A percentile compares a stretch with the other conserved stretches of the same genome.
Conservation (phyloP, 2,888 invertebrate species). For the Polymixis lichenea region DNA sequence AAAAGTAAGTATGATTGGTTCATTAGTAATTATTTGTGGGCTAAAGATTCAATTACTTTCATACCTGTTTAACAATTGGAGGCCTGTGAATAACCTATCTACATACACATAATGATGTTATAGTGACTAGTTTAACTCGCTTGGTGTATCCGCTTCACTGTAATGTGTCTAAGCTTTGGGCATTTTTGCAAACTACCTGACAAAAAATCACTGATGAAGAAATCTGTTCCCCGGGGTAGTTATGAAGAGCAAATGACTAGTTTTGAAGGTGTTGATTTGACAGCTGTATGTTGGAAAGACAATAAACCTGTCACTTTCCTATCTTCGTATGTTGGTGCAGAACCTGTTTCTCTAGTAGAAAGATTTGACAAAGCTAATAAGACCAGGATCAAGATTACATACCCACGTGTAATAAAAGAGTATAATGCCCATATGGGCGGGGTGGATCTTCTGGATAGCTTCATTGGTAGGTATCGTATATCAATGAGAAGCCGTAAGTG, state of each 20-base stretch:
- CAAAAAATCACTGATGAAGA: slow-evolving; percentile 68
- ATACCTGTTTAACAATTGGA: too few relatives aligned
- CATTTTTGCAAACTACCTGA: slow-evolving; percentile 70
- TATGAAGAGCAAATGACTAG: slow-evolving; percentile 68
- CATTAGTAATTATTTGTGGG: too few relatives aligned
- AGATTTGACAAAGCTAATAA: slow-evolving; percentile 67
- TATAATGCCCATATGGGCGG: slow-evolving; percentile 76
- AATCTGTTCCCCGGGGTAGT: slow-evolving; percentile 66
- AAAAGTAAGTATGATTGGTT: too few relatives aligned
- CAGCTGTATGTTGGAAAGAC: slow-evolving; percentile 70
- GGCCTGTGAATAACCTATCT: too few relatives aligned
- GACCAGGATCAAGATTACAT: slow-evolving; percentile 59
- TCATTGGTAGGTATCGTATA: slow-evolving; percentile 66
- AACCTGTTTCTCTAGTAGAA: slow-evolving; percentile 61
- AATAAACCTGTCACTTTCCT: slow-evolving; percentile 70
- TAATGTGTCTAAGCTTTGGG: too few relatives aligned
- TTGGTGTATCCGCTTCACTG: too few relatives aligned
- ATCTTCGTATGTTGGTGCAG: slow-evolving; percentile 71
- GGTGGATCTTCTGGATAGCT: slow-evolving; percentile 63
- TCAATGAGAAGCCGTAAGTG: slow-evolving; percentile 60
- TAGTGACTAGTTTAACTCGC: too few relatives aligned
- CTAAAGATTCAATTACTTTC: too few relatives aligned
- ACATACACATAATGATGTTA: too few relatives aligned
- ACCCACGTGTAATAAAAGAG: slow-evolving; percentile 66
- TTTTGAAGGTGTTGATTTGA: slow-evolving; percentile 70